A percentile compares a stretch with the other conserved stretches of the same genome.
These are phyloP conservation scores for Eubasilissa splendida DNA, from an alignment of 2,888 invertebrate species.

Conservation along the genomic window DNA sequence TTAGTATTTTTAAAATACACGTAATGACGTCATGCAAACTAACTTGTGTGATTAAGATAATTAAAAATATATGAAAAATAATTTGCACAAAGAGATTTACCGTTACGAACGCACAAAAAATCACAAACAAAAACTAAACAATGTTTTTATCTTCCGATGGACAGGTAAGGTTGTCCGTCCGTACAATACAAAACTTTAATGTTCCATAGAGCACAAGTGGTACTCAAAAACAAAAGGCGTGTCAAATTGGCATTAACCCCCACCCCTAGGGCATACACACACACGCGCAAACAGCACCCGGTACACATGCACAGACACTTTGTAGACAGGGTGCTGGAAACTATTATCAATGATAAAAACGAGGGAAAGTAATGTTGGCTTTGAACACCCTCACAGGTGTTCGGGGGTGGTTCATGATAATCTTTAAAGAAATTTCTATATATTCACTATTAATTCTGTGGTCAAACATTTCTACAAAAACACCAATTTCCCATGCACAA, in stretches of 20 bases:
- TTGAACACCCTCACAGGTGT: conserved; percentile 50
- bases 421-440: neutral
- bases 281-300: conserved; percentile 17
- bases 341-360: conserved; percentile 43
- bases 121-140: conserved; percentile 21
- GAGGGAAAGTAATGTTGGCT: conserved; percentile 44
- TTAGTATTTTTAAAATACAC: too few relatives aligned
- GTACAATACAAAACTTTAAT: conserved; percentile 55
- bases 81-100: neutral
- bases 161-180: conserved; percentile 48
- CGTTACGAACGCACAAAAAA: neutral
- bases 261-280: conserved; percentile 41
- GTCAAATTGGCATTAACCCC: conserved; percentile 59
- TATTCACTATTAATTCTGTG: too few relatives aligned
- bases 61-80: neutral
- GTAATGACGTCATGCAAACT: too few relatives aligned
- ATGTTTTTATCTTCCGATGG: conserved; percentile 15
- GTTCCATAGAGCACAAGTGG: conserved; percentile 56
- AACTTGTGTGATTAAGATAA: neutral
- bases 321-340: neutral
- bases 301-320: conserved; percentile 36
- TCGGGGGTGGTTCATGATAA: conserved; percentile 21
- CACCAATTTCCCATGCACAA: too few relatives aligned
- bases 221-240: conserved; percentile 58
- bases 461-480: too few relatives aligned